Evolutionary conservation across 2,888 invertebrate genomes (phyloP), one percentile per base, ranked within the genome.

Genomic region (Drosophila melanosoma): DNA sequence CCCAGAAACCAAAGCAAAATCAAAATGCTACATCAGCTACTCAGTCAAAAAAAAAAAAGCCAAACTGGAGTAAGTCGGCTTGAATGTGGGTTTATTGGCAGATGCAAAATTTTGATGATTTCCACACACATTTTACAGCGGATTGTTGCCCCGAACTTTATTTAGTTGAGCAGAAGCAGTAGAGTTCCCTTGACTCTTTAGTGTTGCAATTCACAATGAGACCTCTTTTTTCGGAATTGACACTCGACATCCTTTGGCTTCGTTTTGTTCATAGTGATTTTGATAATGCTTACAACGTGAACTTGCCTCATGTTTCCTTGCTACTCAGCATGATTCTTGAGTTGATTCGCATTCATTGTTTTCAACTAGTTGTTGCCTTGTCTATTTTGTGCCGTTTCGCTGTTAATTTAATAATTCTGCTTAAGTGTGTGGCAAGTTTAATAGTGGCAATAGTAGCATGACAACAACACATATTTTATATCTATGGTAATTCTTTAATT

Each of bases 221-320:
- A 32, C 57, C 61, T 38, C 66, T 42, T 68, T 32, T 66, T 61
- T 38, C 33, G 62, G 48, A 52, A 35, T 29, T 40, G 54, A 33
- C 53, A 53, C 49, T 70, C 45, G 45, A 49, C 57, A 58, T 71
- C 36, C 62, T 74, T 69, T 61, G 51, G 60, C 60, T 76, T 70
- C 68, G 59, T 57, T 54, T 72, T 69, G 70, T 63, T 81, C 74
- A 81, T 83, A 83, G 88, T 86, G 81, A 73, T 75, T 79, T 82
- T 60, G 68, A 74, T 85, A 65, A 78, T 74, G 75, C 80, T 88
- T 85, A 85, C 53, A 76, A 65, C 78, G 68, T 36, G 57, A 23
- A 54, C 23, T 66, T 54, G 66, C 35, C 59, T n/a, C 35, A 45
- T n/a, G 64, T 58, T 67, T 53, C 51, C 57, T 62, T 74, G 65